Percentiles rank a stretch among this genome's conserved stretches.
Conservation (phyloP, 2,113 vertebrate genomes). For the Otolemur garnettii region DNA sequence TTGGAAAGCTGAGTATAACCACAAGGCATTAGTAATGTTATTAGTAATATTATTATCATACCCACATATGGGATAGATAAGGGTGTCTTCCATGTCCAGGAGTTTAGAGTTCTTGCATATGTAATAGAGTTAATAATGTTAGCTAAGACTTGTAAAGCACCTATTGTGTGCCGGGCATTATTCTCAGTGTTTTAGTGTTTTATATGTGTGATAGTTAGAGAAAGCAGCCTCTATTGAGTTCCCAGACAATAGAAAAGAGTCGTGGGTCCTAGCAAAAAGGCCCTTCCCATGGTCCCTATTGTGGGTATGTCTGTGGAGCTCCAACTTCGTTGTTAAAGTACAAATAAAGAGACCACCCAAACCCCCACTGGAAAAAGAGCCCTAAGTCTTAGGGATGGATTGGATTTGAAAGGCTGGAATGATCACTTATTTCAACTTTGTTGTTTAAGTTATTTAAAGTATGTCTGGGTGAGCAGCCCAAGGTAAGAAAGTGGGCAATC, state of each 20-base stretch:
- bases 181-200: not conserved
- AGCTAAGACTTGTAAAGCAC: constrained; percentile 71
- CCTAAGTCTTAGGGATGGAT: not conserved
- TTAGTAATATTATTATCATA: not conserved
- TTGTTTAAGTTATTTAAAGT: not conserved
- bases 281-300: too few species aligned
- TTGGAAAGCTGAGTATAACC: not conserved
- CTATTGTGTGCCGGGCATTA: not conserved
- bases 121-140: not conserved
- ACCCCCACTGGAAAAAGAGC: not conserved
- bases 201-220: not conserved
- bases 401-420: constrained; percentile 4
- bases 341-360: not conserved
- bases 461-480: not conserved
- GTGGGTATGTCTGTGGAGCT: not conserved
- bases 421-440: constrained; percentile 13
- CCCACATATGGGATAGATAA: not conserved
- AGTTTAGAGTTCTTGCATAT: not conserved
- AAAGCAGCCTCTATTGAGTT: not conserved
- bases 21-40: not conserved
- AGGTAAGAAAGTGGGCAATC: not conserved
- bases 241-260: not conserved
- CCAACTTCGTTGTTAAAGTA: not conserved
- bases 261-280: not conserved
- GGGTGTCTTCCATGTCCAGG: not conserved